phyloP scores from a whole-genome alignment of 2,797 vertebrate genomes.

The Ptychobarbus kaznakovi region DNA sequence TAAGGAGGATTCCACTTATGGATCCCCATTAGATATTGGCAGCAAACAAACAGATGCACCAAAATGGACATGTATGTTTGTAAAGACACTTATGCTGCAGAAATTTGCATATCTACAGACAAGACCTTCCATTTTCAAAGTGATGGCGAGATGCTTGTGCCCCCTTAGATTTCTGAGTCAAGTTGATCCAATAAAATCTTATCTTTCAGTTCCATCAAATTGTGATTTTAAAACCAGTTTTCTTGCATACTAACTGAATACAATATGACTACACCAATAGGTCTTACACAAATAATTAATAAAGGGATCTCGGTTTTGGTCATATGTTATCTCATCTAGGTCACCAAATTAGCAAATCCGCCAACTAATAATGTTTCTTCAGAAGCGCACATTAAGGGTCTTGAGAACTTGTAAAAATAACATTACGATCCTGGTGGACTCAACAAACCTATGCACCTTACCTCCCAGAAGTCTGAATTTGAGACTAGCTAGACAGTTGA shows the following conservation, averaged over 20 bases:
- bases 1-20: neutral
- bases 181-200: neutral
- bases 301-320: constrained; percentile 2
- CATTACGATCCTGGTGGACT: neutral
- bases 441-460: neutral
- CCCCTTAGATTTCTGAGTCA: neutral
- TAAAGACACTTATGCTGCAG: constrained; percentile 15
- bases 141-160: neutral
- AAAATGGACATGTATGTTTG: constrained; percentile 16
- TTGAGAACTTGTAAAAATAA: neutral
- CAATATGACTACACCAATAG: neutral
- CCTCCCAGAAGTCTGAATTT: neutral
- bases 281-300: neutral
- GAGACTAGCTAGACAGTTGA: neutral
- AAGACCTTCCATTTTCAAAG: neutral
- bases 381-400: neutral
- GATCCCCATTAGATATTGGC: neutral
- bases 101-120: constrained; percentile 43
- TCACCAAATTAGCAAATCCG: neutral
- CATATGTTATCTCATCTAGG: neutral
- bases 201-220: neutral
- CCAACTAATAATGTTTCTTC: neutral
- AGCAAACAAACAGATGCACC: neutral
- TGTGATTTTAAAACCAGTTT: neutral
- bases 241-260: neutral